Evolutionary conservation across 2,113 vertebrate genomes (phyloP).

Genomic region (Phyllopteryx taeniolatus): DNA sequence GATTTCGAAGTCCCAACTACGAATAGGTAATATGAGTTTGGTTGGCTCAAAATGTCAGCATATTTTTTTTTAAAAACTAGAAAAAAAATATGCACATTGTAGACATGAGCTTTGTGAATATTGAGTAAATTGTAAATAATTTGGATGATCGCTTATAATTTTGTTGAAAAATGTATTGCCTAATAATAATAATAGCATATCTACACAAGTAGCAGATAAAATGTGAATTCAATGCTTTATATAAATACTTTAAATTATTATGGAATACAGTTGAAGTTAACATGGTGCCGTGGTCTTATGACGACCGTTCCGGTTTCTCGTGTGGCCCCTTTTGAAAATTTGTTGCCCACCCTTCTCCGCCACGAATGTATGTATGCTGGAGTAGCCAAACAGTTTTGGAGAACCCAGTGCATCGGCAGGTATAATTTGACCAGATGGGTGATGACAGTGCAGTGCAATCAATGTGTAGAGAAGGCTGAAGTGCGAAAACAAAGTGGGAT

Average conservation of each 20-base stretch:
- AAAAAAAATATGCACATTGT: not conserved
- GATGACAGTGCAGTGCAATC: slow-evolving; percentile 46
- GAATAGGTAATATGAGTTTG: too few species aligned
- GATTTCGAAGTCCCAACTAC: too few species aligned
- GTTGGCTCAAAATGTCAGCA: too few species aligned
- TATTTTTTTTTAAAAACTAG: not conserved
- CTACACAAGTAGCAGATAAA: too few species aligned
- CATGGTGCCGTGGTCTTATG: not conserved
- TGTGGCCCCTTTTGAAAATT: not conserved
- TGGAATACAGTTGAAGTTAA: not conserved
- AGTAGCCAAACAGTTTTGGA: slow-evolving; percentile 6
- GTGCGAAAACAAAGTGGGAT: slow-evolving; percentile 22
- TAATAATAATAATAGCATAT: too few species aligned
- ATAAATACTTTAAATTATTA: not conserved
- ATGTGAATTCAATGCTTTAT: not conserved
- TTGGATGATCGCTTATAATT: not conserved
- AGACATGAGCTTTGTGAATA: not conserved
- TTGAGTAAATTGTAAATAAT: not conserved
- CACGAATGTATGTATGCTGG: slow-evolving; percentile 2
- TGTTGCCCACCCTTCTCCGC: not conserved
- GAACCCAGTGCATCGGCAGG: slow-evolving; percentile 21
- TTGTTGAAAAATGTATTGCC: too few species aligned
- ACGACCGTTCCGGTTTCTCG: not conserved
- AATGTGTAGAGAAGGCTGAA: slow-evolving; percentile 27
- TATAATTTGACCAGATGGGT: slow-evolving; percentile 32